phyloP scores from a whole-genome alignment of 2,113 vertebrate genomes.

The Cromileptes altivelis region DNA sequence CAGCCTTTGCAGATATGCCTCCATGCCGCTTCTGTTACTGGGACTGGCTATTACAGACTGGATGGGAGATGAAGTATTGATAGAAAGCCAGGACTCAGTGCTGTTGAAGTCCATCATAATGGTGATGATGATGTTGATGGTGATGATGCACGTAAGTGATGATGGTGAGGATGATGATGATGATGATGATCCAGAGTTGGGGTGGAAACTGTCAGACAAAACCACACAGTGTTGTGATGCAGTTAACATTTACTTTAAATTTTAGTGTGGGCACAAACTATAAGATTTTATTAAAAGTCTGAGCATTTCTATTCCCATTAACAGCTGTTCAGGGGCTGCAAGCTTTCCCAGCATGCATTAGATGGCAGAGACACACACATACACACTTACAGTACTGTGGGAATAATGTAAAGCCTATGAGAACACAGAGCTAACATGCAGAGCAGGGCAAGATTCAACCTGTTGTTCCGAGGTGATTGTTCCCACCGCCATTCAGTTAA shows the following conservation, averaged over 20 bases:
- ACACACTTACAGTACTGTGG: neutral
- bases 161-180: constrained; percentile 8
- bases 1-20: constrained; percentile 87
- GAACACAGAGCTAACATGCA: neutral
- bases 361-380: neutral
- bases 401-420: neutral
- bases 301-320: neutral
- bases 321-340: neutral
- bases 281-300: neutral
- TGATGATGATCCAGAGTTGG: neutral
- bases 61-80: constrained; percentile 73
- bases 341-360: constrained; percentile 7
- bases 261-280: neutral
- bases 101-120: constrained; percentile 60
- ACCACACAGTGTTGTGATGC: constrained; percentile 10
- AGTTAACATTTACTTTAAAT: neutral
- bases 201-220: constrained; percentile 38
- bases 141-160: constrained; percentile 10
- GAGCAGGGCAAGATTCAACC: neutral
- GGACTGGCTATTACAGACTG: constrained; percentile 15
- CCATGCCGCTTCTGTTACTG: constrained; percentile 70
- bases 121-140: constrained; percentile 14
- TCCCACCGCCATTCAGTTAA: neutral
- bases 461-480: neutral
- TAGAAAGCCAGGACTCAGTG: constrained; percentile 61